phyloP scores from a whole-genome alignment of 2,113 vertebrate species.

The Myocastor coypus region DNA sequence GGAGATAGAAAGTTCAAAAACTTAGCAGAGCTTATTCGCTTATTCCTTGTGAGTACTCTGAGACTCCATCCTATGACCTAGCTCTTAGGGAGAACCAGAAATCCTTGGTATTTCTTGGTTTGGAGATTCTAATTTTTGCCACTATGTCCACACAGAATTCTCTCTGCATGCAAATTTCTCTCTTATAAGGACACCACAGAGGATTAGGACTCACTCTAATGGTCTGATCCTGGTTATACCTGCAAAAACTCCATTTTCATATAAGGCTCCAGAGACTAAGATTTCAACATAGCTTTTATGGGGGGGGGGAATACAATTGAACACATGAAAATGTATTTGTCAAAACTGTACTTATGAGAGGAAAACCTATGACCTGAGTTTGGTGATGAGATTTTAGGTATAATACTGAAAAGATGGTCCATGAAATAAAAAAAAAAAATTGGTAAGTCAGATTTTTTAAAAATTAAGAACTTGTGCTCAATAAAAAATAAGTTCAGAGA shows the following conservation, averaged over 20 bases:
- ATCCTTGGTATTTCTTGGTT: neutral
- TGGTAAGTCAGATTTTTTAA: constrained; percentile 16
- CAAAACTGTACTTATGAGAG: neutral
- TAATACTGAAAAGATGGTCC: constrained; percentile 35
- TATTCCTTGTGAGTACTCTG: neutral
- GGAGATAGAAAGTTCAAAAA: neutral
- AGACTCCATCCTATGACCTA: neutral
- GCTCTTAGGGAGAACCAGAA: neutral
- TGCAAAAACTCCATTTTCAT: neutral
- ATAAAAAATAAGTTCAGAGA: neutral
- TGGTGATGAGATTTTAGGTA: constrained; percentile 26
- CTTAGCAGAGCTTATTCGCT: neutral
- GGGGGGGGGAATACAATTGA: neutral
- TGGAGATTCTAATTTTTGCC: neutral
- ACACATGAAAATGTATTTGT: neutral
- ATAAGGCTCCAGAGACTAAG: neutral
- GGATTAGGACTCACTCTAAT: neutral
- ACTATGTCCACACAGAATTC: neutral
- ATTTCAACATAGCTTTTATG: neutral
- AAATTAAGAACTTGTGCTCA: constrained; percentile 40
- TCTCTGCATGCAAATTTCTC: neutral
- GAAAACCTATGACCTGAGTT: neutral
- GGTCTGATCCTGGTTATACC: neutral
- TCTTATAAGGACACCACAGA: neutral
- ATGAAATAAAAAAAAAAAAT: constrained; percentile 54